phyloP scores from a whole-genome alignment of 92 coral and sea anemone species.

The Metridium senile region DNA sequence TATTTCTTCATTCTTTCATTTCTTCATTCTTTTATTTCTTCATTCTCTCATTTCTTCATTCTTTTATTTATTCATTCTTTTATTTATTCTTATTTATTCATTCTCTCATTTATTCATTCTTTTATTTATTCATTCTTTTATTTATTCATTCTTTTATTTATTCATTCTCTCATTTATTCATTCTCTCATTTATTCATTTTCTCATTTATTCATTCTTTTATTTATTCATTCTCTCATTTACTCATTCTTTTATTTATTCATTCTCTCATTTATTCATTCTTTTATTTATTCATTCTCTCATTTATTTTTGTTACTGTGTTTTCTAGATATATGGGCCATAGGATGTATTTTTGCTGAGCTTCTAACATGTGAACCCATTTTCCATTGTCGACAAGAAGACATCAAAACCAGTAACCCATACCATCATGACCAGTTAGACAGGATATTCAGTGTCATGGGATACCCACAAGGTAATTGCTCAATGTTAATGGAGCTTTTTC shows the following conservation, averaged over 20 bases:
- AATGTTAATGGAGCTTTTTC: too few relatives aligned
- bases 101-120: not conserved
- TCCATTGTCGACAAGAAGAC: slow-evolving; percentile 98
- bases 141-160: not conserved
- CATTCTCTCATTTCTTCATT: not conserved
- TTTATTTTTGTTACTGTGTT: not conserved
- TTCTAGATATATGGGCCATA: slow-evolving; percentile 96
- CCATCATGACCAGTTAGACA: slow-evolving; percentile 95
- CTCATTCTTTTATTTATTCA: not conserved
- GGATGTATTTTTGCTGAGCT: slow-evolving; percentile 98
- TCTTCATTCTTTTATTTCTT: not conserved
- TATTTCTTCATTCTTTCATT: not conserved
- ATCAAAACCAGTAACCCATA: slow-evolving; percentile 98
- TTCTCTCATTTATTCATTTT: not conserved
- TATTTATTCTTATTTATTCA: too few relatives aligned
- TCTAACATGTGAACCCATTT: slow-evolving; percentile 95
- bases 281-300: not conserved
- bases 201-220: not conserved
- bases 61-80: not conserved
- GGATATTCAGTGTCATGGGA: slow-evolving; percentile 95
- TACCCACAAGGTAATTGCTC: slow-evolving; percentile 82
- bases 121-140: not conserved
- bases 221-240: not conserved
- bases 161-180: not conserved
- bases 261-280: not conserved